Percentiles rank a stretch among this genome's conserved stretches.
Evolutionary conservation across 2,797 vertebrate species (phyloP).

Genomic region (Zalophus californianus): DNA sequence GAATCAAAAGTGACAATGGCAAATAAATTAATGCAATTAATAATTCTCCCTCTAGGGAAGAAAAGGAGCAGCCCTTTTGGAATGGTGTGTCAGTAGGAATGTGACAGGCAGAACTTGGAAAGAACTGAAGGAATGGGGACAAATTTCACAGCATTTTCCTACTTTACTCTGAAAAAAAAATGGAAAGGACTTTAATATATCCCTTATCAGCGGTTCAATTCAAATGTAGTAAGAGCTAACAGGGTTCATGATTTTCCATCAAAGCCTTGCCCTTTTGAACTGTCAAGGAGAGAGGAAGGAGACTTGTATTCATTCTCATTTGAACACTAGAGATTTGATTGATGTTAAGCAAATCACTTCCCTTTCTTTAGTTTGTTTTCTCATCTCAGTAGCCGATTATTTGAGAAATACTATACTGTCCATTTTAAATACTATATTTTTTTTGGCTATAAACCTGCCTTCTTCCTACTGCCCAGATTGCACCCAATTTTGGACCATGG

Average conservation of each 20-base stretch:
- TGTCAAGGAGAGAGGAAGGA: not conserved
- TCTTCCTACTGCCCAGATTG: not conserved
- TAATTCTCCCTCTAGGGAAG: not conserved
- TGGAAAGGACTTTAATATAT: not conserved
- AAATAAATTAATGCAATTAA: slow-evolving; percentile 16
- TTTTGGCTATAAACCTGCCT: not conserved
- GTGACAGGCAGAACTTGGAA: not conserved
- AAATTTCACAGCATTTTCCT: not conserved
- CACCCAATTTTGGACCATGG: not conserved
- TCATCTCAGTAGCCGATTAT: not conserved
- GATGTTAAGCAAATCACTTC: not conserved
- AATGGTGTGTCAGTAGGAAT: not conserved
- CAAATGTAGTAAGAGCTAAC: not conserved
- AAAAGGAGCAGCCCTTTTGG: not conserved
- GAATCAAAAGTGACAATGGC: not conserved
- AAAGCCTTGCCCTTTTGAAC: not conserved
- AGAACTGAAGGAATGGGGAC: not conserved
- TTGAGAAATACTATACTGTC: not conserved
- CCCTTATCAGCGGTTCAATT: not conserved
- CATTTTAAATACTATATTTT: not conserved
- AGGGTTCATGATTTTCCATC: not conserved
- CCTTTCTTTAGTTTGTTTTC: not conserved
- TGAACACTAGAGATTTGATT: not conserved
- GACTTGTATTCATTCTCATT: not conserved
- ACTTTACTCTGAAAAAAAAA: not conserved